Base-by-base conservation (phyloP, 2,797 vertebrate genomes). In the Syngnathus acus region DNA sequence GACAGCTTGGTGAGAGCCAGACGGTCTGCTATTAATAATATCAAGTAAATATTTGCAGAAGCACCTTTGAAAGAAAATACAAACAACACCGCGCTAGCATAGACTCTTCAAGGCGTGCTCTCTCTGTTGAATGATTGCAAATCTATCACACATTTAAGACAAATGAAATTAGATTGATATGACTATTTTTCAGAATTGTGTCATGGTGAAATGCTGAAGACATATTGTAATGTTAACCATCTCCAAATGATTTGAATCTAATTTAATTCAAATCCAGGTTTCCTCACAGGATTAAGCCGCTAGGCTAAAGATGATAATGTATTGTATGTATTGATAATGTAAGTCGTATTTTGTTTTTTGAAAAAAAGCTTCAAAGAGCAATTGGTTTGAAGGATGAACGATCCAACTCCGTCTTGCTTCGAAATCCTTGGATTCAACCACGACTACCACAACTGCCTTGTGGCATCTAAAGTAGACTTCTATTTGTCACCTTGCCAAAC, bases 401-500 rank as follows among this genome's bases (percentile, higher is more conserved):
- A n/a, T 21, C 9, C 1, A 40, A 40, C 5, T 4, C 53, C 11
- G 53, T 9, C 21, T 58, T 23, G 32, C 5, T 58, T 58, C 6
- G 19, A 40, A n/a, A 32, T 32, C 26, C 26, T 32, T 14, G 38
- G 8, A 60, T 60, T 21, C 11, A n/a, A 60, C 19, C 13, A 40
- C 5, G 0, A 57, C 32, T 37, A 60, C 19, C 13, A 40, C 5
- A 0, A 57, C 32, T 37, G 32, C 32, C 55, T 38, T 38, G 37
- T 38, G 9, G 65, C 55, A 6, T 66, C 14, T 61, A 21, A 58
- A 43, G 19, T 66, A 62, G 73, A 71, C 65, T 8, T 65, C 64
- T 61, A 57, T 74, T 66, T 55, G 70, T 68, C 67, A 75, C 69
- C 74, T 72, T 67, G 65, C 72, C 66, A 21, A 66, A 75, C 79